phyloP scores from a whole-genome alignment of 2,797 vertebrate species.

The Distichodus sexfasciatus region DNA sequence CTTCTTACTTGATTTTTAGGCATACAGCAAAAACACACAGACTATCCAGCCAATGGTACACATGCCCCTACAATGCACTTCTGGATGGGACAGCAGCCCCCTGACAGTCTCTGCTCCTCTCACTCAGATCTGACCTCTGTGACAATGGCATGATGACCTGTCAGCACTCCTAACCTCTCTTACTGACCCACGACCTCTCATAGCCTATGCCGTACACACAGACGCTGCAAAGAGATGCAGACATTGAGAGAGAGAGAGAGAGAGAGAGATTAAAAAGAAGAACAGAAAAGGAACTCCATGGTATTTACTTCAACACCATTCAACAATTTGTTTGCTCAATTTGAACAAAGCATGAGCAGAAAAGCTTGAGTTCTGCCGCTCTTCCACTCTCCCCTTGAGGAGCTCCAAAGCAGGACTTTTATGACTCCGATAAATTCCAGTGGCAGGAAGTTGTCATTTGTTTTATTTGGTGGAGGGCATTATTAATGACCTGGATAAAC shows the following conservation, averaged over 20 bases:
- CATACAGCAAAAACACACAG: neutral
- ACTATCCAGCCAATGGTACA: too few species aligned
- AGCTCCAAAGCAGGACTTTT: constrained; percentile 29
- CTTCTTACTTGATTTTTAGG: too few species aligned
- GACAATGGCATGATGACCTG: constrained; percentile 17
- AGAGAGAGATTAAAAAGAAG: too few species aligned
- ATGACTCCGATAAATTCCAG: constrained; percentile 42
- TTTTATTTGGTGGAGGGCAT: constrained; percentile 49
- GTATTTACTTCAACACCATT: neutral
- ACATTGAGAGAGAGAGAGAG: too few species aligned
- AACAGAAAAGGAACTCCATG: too few species aligned
- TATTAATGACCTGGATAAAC: constrained; percentile 48
- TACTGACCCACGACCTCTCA: constrained; percentile 38
- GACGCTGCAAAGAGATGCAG: neutral
- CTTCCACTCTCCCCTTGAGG: constrained; percentile 12
- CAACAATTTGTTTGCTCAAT: constrained; percentile 23
- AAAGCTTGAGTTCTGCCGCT: constrained; percentile 5
- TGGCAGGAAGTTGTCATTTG: constrained; percentile 47
- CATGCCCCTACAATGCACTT: neutral
- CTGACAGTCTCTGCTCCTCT: neutral
- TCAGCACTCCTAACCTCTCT: constrained; percentile 33
- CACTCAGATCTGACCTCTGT: constrained; percentile 3
- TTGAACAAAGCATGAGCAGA: constrained; percentile 7
- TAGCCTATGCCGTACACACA: constrained; percentile 15
- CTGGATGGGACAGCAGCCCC: neutral